phyloP scores from a whole-genome alignment of 1,140 invertebrate genomes.

The Halictus rubicundus region DNA sequence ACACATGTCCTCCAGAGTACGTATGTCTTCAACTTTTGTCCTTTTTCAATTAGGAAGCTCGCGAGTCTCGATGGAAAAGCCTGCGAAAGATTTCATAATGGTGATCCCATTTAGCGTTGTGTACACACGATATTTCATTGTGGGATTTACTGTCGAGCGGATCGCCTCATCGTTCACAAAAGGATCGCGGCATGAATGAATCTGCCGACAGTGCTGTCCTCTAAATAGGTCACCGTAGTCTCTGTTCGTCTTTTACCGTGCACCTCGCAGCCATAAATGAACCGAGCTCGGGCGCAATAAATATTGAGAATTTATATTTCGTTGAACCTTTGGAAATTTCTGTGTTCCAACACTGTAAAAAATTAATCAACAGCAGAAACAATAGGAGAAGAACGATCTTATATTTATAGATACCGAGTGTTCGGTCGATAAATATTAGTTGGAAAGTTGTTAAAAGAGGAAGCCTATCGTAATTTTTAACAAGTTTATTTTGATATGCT shows the following conservation, averaged over 20 bases:
- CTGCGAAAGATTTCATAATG: not conserved
- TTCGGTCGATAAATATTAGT: too few relatives aligned
- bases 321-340: too few relatives aligned
- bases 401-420: too few relatives aligned
- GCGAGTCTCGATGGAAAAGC: not conserved
- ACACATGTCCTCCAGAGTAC: too few relatives aligned
- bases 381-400: too few relatives aligned
- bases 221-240: constrained; percentile 39
- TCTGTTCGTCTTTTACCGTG: not conserved
- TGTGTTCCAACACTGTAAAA: too few relatives aligned
- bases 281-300: not conserved
- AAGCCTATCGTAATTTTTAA: too few relatives aligned
- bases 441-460: too few relatives aligned
- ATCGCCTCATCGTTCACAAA: constrained; percentile 25
- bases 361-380: too few relatives aligned
- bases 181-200: constrained; percentile 39
- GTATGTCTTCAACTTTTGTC: too few relatives aligned
- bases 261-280: not conserved
- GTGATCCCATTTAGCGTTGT: not conserved
- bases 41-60: not conserved
- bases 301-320: not conserved
- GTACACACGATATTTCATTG: constrained; percentile 4
- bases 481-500: too few relatives aligned
- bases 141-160: constrained; percentile 1
- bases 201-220: constrained; percentile 15